Evolutionary conservation across 2,888 invertebrate species (phyloP).

Genomic region (Hirudinaria manillensis): DNA sequence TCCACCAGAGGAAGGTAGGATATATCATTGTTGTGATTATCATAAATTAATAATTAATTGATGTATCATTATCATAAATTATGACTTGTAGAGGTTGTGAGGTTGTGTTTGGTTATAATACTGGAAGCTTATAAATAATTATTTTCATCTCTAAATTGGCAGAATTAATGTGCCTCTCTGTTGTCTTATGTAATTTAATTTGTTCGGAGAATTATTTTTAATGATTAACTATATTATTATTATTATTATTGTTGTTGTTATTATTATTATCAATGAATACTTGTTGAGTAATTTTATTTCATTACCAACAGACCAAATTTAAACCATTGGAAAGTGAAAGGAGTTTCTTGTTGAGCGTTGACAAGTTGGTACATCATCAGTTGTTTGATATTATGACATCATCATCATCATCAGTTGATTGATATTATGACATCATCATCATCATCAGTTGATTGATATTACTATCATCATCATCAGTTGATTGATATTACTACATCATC

Average conservation of each 20-base stretch:
- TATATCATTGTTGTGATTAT: not conserved
- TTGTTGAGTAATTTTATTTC: constrained; percentile 13
- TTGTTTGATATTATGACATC: no score
- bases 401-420: no score
- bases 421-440: not conserved
- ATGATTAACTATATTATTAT: not conserved
- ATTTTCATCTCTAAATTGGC: constrained; percentile 7
- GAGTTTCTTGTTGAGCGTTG: constrained; percentile 77
- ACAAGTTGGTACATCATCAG: constrained; percentile 50
- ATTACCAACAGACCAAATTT: constrained; percentile 45
- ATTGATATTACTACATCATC: not conserved
- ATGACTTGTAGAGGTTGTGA: no score
- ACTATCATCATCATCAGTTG: not conserved
- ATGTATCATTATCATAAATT: no score
- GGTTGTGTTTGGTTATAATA: no score
- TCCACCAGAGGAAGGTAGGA: constrained; percentile 14
- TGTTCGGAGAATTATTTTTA: not conserved
- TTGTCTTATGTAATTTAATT: not conserved
- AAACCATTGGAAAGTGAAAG: constrained; percentile 64
- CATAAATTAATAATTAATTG: not conserved
- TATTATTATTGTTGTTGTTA: not conserved
- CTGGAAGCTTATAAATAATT: not conserved
- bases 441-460: not conserved
- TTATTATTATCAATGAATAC: not conserved
- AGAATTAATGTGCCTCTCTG: not conserved